Base-by-base conservation (phyloP, 2,888 invertebrate species). In the Drosophila emarginata region DNA sequence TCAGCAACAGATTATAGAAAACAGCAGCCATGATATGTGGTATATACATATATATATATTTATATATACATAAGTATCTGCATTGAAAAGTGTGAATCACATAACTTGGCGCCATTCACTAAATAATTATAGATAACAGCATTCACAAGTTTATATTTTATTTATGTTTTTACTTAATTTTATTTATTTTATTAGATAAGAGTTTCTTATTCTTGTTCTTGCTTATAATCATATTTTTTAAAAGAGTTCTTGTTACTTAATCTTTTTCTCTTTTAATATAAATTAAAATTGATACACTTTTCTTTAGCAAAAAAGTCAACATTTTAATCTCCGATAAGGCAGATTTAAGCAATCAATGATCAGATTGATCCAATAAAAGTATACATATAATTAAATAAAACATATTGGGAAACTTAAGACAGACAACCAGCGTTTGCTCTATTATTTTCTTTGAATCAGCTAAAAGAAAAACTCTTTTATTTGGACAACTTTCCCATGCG, bases 401-500 rank as follows among this genome's bases (percentile, higher is more conserved):
- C 28, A 28, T 26, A 26, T 36, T 36, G 36, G 36, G 11, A 11
- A 11, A 36, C 12, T 36, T 12, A 11, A 11, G 11, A 39, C 39
- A 6, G 40, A 2, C 9, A 40, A 18, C 15, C 15, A 18, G 11
- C 15, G 0, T 18, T 15, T 37, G 3, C 1, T 37, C n/a, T 37
- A 0, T n/a, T 9, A 0, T 9, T 40, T 15, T 9, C n/a, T n/a
- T n/a, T n/a, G n/a, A n/a, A 2, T 6, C 12, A n/a, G n/a, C 14
- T 14, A 9, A 9, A 45, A 18, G 11, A 7, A 45, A 45, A 45
- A 12, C 14, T 45, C 4, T 12, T 45, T 2, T 32, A 15, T 15
- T 12, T 54, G 12, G 1, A 32, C 6, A 71, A 74, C 54, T 78
- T 81, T 81, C 78, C 74, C 85, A 79, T 74, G 85, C 79, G 64